These are phyloP conservation scores for Myodes glareolus DNA, from an alignment of 2,113 vertebrate genomes.

Conservation along the genomic window DNA sequence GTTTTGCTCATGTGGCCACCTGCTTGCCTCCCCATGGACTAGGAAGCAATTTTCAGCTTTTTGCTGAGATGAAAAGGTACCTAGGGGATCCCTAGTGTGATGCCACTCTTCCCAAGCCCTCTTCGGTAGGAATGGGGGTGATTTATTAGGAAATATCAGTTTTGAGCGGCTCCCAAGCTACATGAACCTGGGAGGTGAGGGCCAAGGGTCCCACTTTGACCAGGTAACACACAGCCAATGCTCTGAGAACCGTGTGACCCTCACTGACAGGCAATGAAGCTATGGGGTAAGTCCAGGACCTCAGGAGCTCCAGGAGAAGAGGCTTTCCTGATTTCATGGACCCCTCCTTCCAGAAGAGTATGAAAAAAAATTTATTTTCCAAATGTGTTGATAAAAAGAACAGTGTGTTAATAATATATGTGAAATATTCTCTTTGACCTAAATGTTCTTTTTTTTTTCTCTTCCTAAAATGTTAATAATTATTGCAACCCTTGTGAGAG, in stretches of 20 bases:
- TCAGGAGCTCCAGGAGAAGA: background rate
- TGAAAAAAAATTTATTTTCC: background rate
- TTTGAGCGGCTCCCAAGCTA: background rate
- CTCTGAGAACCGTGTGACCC: background rate
- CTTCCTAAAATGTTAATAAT: background rate
- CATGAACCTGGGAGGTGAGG: fast-evolving
- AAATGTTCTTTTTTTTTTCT: background rate
- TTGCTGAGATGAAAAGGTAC: background rate
- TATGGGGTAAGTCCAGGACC: fast-evolving
- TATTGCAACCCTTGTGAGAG: background rate
- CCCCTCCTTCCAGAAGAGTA: background rate
- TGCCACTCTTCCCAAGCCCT: background rate
- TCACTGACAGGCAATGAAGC: too few relatives aligned
- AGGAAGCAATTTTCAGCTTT: background rate
- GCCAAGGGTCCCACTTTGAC: background rate
- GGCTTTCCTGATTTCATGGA: background rate
- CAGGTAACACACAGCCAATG: background rate
- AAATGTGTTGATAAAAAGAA: background rate
- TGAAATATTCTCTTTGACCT: background rate
- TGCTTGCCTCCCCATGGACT: background rate
- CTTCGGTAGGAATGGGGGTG: background rate
- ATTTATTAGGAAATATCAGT: background rate
- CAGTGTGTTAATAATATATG: background rate
- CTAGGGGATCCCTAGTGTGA: background rate
- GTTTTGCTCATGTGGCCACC: background rate